A percentile compares a stretch with the other conserved stretches of the same genome.
phyloP scores from a whole-genome alignment of 2,113 vertebrate species.

The Pyrgilauda ruficollis region DNA sequence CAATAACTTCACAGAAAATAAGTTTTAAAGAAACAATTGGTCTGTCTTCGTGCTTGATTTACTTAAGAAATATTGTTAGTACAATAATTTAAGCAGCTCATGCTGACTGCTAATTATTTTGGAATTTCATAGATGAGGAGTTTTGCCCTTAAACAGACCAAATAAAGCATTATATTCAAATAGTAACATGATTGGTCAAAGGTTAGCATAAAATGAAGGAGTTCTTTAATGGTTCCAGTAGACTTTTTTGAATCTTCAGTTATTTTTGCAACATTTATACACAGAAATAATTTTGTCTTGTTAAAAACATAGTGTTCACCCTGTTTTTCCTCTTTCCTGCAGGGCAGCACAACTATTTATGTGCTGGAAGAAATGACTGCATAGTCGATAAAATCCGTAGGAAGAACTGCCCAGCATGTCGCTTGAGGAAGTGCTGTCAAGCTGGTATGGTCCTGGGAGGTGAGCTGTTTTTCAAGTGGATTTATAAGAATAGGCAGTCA shows the following conservation, averaged over 20 bases:
- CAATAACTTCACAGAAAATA: not conserved
- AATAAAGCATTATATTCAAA: not conserved
- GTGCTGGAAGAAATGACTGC: slow-evolving; percentile 97
- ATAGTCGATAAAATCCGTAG: slow-evolving; percentile 98
- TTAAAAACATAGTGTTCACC: not conserved
- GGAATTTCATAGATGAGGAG: not conserved
- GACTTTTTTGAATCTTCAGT: not conserved
- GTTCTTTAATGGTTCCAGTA: not conserved
- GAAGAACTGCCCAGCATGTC: slow-evolving; percentile 97
- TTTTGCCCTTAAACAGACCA: not conserved
- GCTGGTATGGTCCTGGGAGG: slow-evolving; percentile 99
- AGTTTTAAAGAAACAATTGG: rapidly evolving
- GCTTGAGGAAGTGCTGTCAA: slow-evolving; percentile 95
- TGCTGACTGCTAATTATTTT: not conserved
- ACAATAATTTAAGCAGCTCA: not conserved
- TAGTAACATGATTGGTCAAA: not conserved
- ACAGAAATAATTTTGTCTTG: not conserved
- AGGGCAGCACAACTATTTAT: slow-evolving; percentile 98
- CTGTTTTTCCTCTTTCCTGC: slow-evolving; percentile 1
- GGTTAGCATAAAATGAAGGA: not conserved
- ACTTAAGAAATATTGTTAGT: not conserved
- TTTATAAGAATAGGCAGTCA: not conserved
- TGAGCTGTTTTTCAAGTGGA: slow-evolving; percentile 58
- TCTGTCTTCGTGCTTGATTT: not conserved
- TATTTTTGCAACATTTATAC: not conserved